Percentiles rank a stretch among this genome's conserved stretches.
These are phyloP conservation scores for Atta cephalotes DNA, from an alignment of 1,140 invertebrate genomes.

Conservation along the genomic window DNA sequence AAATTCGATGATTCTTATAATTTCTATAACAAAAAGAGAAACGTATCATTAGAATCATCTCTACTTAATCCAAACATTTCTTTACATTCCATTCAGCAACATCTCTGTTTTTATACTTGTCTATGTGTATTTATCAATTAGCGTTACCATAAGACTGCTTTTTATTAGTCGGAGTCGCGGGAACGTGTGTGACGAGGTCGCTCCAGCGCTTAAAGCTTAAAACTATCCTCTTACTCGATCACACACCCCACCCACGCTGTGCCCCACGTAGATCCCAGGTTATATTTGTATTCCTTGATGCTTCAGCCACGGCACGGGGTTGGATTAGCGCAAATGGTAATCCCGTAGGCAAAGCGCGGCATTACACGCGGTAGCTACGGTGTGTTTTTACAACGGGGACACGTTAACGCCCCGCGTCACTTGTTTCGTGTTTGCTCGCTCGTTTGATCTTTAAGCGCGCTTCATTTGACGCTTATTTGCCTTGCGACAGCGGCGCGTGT, in stretches of 20 bases:
- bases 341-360: slow-evolving; percentile 84
- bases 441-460: slow-evolving; percentile 84
- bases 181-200: slow-evolving; percentile 50
- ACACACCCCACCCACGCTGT: slow-evolving; percentile 44
- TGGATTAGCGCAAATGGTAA: slow-evolving; percentile 84
- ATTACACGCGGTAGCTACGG: slow-evolving; percentile 75
- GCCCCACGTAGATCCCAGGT: slow-evolving; percentile 72
- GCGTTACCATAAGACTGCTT: slow-evolving; percentile 30
- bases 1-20: neutral
- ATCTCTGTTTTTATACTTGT: slow-evolving; percentile 25
- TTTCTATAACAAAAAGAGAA: neutral
- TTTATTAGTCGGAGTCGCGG: slow-evolving; percentile 44
- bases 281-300: slow-evolving; percentile 81
- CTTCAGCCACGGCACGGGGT: slow-evolving; percentile 61
- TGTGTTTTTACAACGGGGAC: slow-evolving; percentile 85
- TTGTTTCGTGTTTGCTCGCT: slow-evolving; percentile 85
- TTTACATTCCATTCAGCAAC: neutral
- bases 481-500: slow-evolving; percentile 66
- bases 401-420: slow-evolving; percentile 81
- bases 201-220: slow-evolving; percentile 76
- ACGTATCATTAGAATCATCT: neutral
- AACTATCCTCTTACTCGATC: slow-evolving; percentile 77
- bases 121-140: slow-evolving; percentile 53
- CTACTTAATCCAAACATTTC: neutral
- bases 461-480: slow-evolving; percentile 85